Conservation (phyloP, 2,888 invertebrate genomes). For the Melanostoma mellinum region DNA sequence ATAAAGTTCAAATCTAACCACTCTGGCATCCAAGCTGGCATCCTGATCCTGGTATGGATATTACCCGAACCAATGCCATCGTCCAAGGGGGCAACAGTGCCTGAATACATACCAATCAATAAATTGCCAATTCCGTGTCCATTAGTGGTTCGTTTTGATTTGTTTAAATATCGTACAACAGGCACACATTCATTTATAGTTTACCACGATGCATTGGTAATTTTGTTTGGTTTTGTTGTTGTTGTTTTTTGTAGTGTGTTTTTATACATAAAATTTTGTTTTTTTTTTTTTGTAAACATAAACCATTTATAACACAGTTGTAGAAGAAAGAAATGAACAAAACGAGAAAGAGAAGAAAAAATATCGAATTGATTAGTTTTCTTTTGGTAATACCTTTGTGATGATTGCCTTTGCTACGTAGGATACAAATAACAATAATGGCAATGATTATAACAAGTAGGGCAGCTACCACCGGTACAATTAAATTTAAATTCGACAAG, state of each 20-base stretch:
- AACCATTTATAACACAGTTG: conserved; percentile 74
- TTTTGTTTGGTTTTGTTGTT: not conserved
- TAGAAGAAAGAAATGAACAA: conserved; percentile 74
- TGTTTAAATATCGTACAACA: conserved; percentile 65
- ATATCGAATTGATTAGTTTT: conserved; percentile 79
- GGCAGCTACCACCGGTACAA: conserved; percentile 96
- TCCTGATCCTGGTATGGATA: conserved; percentile 82
- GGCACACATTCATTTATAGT: conserved; percentile 67
- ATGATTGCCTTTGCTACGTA: conserved; percentile 91
- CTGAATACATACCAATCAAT: conserved; percentile 81
- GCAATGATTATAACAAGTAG: conserved; percentile 96
- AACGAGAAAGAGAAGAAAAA: conserved; percentile 76
- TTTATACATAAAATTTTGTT: conserved; percentile 59
- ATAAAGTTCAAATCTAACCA: conserved; percentile 95
- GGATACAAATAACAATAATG: conserved; percentile 95
- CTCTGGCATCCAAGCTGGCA: conserved; percentile 90
- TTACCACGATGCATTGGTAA: conserved; percentile 71
- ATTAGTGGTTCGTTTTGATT: conserved; percentile 21
- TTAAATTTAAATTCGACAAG: conserved; percentile 94
- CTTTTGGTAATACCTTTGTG: conserved; percentile 89
- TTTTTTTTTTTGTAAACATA: conserved; percentile 67
- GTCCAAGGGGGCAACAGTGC: conserved; percentile 91
- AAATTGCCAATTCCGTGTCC: conserved; percentile 26
- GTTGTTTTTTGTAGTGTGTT: conserved; percentile 59
- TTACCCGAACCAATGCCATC: conserved; percentile 83